Evolutionary conservation across 2,888 invertebrate species (phyloP).

Genomic region (Drosophila bunnanda): DNA sequence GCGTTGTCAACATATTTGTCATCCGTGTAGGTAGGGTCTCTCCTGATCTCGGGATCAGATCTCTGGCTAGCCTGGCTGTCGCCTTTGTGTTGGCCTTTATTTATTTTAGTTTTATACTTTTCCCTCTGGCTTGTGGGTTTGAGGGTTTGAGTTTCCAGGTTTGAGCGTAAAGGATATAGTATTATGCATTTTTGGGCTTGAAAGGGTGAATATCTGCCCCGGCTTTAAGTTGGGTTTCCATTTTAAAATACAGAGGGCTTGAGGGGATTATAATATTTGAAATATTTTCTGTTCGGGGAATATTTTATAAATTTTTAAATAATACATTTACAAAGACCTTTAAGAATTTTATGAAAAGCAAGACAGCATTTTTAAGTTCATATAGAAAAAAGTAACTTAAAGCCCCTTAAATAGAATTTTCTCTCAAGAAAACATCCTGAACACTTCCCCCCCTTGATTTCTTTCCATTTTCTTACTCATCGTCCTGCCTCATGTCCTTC

Average conservation of each 20-base stretch:
- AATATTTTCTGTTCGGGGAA: background rate
- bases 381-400: background rate
- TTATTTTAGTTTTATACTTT: background rate
- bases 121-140: background rate
- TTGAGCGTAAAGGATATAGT: background rate
- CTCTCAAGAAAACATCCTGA: background rate
- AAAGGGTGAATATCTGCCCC: constrained; percentile 9
- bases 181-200: background rate
- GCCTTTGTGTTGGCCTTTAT: constrained; percentile 24
- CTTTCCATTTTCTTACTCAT: background rate
- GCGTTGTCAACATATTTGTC: constrained; percentile 77
- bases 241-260: background rate
- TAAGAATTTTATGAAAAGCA: too few relatives aligned
- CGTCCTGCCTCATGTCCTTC: constrained; percentile 5
- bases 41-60: constrained; percentile 32
- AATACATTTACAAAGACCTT: too few relatives aligned
- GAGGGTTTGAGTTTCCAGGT: constrained; percentile 4
- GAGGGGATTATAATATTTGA: background rate
- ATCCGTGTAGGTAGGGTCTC: constrained; percentile 32
- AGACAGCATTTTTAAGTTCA: too few relatives aligned
- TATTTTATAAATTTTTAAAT: background rate
- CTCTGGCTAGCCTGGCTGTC: constrained; percentile 5
- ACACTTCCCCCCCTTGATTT: background rate
- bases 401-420: background rate
- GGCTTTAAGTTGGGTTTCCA: background rate